Evolutionary conservation across 2,888 invertebrate genomes (phyloP).

Genomic region (Scaptomyza reducta): DNA sequence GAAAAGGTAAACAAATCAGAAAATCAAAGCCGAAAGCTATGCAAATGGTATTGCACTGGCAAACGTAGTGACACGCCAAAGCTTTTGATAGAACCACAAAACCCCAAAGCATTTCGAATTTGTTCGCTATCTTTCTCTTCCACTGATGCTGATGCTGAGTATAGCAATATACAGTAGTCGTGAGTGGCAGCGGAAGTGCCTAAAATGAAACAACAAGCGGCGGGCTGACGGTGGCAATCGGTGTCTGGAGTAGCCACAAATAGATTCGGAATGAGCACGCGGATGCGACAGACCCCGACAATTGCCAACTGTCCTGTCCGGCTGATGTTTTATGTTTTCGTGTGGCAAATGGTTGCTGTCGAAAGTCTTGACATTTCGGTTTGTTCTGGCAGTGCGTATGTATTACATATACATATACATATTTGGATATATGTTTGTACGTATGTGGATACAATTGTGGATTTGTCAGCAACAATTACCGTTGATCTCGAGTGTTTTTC

Average conservation of each 20-base stretch:
- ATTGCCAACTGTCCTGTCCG: slow-evolving; percentile 68
- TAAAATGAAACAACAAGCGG: slow-evolving; percentile 67
- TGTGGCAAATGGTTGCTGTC: slow-evolving; percentile 23
- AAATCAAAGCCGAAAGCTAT: slow-evolving; percentile 39
- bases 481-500: slow-evolving; percentile 74
- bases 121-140: slow-evolving; percentile 22
- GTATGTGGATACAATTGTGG: slow-evolving; percentile 38
- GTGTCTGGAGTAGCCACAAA: slow-evolving; percentile 83
- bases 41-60: slow-evolving; percentile 44
- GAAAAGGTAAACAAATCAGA: slow-evolving; percentile 73
- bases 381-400: slow-evolving; percentile 59
- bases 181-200: slow-evolving; percentile 86
- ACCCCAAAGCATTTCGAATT: slow-evolving; percentile 68
- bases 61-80: slow-evolving; percentile 14
- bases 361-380: slow-evolving; percentile 60
- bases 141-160: slow-evolving; percentile 60
- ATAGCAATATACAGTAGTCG: slow-evolving; percentile 60
- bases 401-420: slow-evolving; percentile 21
- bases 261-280: slow-evolving; percentile 78
- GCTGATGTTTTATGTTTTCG: slow-evolving; percentile 24
- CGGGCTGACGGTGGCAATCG: neutral
- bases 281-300: slow-evolving; percentile 48
- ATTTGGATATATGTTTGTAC: slow-evolving; percentile 11
- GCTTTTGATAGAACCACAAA: slow-evolving; percentile 38
- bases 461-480: slow-evolving; percentile 77